These are phyloP conservation scores for Torymus aiolomorphi DNA, from an alignment of 2,888 invertebrate species.

Conservation along the genomic window DNA sequence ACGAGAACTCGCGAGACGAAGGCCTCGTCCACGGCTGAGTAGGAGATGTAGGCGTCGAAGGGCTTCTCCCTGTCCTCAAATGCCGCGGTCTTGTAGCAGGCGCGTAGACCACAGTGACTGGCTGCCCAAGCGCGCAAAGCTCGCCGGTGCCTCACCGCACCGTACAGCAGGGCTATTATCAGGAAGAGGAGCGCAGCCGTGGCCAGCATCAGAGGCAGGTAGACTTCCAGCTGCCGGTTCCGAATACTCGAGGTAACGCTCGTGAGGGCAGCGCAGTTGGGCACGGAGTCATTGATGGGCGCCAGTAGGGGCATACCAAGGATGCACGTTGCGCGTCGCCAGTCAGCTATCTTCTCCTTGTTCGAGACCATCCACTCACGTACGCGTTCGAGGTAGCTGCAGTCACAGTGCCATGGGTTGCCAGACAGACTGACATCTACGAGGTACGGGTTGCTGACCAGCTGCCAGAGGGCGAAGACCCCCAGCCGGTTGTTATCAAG, in stretches of 20 bases:
- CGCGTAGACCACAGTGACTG: conserved; percentile 88
- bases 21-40: conserved; percentile 94
- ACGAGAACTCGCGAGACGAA: conserved; percentile 93
- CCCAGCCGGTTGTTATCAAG: conserved; percentile 90
- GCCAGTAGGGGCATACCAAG: conserved; percentile 84
- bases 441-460: conserved; percentile 88
- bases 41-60: conserved; percentile 96
- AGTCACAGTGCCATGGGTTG: conserved; percentile 95
- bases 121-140: conserved; percentile 91
- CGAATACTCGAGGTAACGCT: conserved; percentile 85
- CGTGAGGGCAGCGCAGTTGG: conserved; percentile 85
- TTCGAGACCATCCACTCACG: conserved; percentile 88
- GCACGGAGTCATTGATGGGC: conserved; percentile 85
- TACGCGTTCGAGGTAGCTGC: conserved; percentile 87
- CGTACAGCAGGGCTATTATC: conserved; percentile 86
- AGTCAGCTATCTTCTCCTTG: conserved; percentile 88
- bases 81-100: conserved; percentile 91
- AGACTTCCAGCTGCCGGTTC: conserved; percentile 88
- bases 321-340: conserved; percentile 85
- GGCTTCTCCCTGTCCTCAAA: conserved; percentile 86
- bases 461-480: conserved; percentile 91
- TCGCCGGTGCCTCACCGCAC: conserved; percentile 87
- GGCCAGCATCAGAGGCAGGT: conserved; percentile 86
- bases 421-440: conserved; percentile 89
- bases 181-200: conserved; percentile 87